phyloP scores from a whole-genome alignment of 2,797 vertebrate genomes.

The Chromis chromis region DNA sequence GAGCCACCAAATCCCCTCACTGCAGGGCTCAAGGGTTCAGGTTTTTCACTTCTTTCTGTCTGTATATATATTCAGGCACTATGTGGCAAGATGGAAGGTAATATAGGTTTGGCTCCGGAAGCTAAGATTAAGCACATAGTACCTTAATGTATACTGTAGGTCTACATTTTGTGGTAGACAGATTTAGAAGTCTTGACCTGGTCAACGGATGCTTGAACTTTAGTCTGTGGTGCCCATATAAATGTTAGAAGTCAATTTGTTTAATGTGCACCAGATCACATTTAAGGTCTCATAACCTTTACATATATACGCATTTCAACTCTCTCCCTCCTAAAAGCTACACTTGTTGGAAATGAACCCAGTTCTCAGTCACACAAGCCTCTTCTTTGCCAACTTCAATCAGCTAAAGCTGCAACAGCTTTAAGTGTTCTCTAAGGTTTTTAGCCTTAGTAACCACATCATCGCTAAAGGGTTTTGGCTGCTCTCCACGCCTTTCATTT shows the following conservation, averaged over 20 bases:
- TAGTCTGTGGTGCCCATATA: neutral
- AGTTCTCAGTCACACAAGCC: slow-evolving; percentile 16
- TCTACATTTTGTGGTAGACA: neutral
- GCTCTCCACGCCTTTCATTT: slow-evolving; percentile 16
- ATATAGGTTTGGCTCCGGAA: neutral
- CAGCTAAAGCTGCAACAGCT: slow-evolving; percentile 37
- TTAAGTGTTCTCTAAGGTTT: slow-evolving; percentile 30
- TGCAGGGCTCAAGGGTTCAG: too few relatives aligned
- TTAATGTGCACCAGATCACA: slow-evolving; percentile 12
- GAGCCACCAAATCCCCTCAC: too few relatives aligned
- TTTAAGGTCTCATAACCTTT: slow-evolving; percentile 3
- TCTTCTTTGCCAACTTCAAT: slow-evolving; percentile 43
- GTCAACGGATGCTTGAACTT: neutral
- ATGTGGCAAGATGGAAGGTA: neutral
- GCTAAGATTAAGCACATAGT: neutral
- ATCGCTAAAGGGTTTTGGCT: slow-evolving; percentile 41
- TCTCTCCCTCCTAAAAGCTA: neutral
- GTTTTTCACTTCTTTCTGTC: too few relatives aligned
- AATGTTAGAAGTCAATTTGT: neutral
- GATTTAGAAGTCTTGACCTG: neutral
- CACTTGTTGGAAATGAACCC: slow-evolving; percentile 26
- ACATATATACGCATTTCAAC: slow-evolving; percentile 2
- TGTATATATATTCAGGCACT: too few relatives aligned
- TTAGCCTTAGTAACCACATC: slow-evolving; percentile 25
- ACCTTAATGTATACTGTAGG: neutral